phyloP scores from a whole-genome alignment of 1,140 invertebrate species.

The Trachelipus rathkii region DNA sequence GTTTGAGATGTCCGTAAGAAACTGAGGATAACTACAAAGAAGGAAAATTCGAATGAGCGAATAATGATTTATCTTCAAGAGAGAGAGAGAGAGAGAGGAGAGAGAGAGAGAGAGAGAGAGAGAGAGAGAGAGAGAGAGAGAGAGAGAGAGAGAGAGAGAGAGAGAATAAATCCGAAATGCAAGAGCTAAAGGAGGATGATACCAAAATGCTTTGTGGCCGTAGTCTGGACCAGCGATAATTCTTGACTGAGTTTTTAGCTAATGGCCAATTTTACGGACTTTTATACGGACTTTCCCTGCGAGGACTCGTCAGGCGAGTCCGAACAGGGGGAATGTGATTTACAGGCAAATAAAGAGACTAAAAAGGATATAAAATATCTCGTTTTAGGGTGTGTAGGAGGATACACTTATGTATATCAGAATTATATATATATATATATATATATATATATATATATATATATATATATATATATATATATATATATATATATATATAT shows the following conservation, averaged over 20 bases:
- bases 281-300: background rate
- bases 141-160: no score
- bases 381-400: slow-evolving; percentile 6
- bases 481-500: slow-evolving; percentile 7
- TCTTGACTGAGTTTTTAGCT: slow-evolving; percentile 3
- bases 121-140: no score
- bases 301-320: background rate
- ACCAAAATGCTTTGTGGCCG: no score
- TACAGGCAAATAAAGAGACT: slow-evolving; percentile 1
- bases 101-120: no score
- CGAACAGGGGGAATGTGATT: slow-evolving; percentile 1
- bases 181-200: no score
- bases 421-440: background rate
- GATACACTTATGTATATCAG: background rate
- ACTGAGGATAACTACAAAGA: no score
- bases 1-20: no score
- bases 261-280: slow-evolving; percentile 12
- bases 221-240: background rate
- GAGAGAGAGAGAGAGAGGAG: no score
- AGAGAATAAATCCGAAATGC: no score
- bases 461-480: slow-evolving; percentile 7
- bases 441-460: background rate
- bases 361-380: slow-evolving; percentile 2
- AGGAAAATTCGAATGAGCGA: no score
- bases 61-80: no score